Base-by-base conservation (phyloP, 1,140 invertebrate species). In the Heterodera schachtii region DNA sequence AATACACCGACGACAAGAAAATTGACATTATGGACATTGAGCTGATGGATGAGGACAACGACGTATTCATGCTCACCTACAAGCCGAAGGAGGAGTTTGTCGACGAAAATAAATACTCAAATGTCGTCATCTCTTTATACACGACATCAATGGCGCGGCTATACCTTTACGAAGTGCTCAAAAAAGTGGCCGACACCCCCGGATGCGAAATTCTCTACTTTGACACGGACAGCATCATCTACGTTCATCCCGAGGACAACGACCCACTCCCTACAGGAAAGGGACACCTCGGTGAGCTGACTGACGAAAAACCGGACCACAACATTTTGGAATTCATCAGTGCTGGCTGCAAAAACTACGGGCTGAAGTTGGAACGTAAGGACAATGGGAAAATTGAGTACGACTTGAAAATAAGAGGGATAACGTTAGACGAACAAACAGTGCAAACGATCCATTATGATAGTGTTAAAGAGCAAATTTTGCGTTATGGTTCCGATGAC, bases 341-440 rank as follows among this genome's bases (percentile, higher is more conserved):
- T 13, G 70, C 43, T 21, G 70, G 70, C 16, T 43, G 43, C 43
- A 73, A 73, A n/a, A 43, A 73, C 13, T 73, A 73, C 21, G 70
- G 70, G 2, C n/a, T 73, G 70, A 73, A 16, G n/a, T 21, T 73
- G 13, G 6, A 21, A 6, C 43, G 70, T 13, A 73, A 21, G 19
- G n/a, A 73, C 21, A 73, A 73, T n/a, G 43, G 47, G 11, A 11
- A 73, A 5, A 16, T 16, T 13, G 70, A 73, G 11, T 21, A 73
- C 21, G 70, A 44, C 21, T 73, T 73, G 19, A 73, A 73, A 47
- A 47, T 73, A 43, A 73, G 70, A 21, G 70, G 70, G 13, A 73
- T 73, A 47, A 73, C 70, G 1, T 11, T 73, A 3, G 47, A 73
- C 16, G 49, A 52, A 52, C 49, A 52, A 11, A 52, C 49, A 0